phyloP scores from a whole-genome alignment of 2,888 invertebrate species.

The Drosophila nigricruria region DNA sequence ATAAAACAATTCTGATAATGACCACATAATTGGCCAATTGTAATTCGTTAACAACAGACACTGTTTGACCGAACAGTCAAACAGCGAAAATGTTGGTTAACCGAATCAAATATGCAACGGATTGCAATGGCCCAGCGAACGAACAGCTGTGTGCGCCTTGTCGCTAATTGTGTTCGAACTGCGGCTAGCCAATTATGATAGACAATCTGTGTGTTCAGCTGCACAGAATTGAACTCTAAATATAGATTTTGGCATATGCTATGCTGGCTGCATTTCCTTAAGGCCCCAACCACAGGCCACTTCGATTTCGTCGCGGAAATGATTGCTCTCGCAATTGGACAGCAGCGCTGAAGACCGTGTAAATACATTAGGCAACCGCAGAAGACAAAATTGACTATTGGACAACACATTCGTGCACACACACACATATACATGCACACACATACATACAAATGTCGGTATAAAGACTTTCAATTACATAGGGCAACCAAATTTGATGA shows the following conservation, averaged over 20 bases:
- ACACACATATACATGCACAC: background rate
- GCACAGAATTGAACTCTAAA: background rate
- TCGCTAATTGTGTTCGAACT: background rate
- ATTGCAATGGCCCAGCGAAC: constrained; percentile 1
- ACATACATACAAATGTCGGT: background rate
- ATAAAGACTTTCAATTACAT: background rate
- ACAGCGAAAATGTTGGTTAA: constrained; percentile 8
- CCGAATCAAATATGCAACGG: constrained; percentile 20
- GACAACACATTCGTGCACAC: background rate
- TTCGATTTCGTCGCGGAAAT: constrained; percentile 41
- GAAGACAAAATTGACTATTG: constrained; percentile 12
- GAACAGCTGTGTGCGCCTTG: constrained; percentile 6
- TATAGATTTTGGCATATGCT: background rate
- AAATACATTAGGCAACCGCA: constrained; percentile 46
- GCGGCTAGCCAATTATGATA: constrained; percentile 7
- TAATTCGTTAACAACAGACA: background rate
- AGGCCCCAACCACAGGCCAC: constrained; percentile 20
- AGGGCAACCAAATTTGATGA: background rate
- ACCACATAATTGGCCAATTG: background rate
- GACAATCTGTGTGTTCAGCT: background rate
- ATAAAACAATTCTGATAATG: background rate
- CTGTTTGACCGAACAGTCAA: background rate
- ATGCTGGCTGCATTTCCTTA: constrained; percentile 21
- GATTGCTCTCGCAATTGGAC: background rate
- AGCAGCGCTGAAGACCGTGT: constrained; percentile 4